phyloP scores from a whole-genome alignment of 1,140 invertebrate species.

The Elysia chlorotica region DNA sequence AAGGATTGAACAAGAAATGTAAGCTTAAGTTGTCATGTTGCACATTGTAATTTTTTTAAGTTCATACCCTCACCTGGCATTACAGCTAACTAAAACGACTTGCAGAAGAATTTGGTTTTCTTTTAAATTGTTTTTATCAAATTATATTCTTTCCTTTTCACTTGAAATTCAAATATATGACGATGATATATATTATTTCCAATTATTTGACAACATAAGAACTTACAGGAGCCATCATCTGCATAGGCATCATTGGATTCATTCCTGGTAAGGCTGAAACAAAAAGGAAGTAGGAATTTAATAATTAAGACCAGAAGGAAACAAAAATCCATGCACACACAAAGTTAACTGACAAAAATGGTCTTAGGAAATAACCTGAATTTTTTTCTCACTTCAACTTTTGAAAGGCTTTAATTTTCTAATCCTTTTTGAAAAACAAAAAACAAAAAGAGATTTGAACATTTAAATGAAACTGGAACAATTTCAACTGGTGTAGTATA shows the following conservation, averaged over 20 bases:
- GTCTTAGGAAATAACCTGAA: neutral
- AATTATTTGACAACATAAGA: neutral
- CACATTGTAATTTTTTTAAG: neutral
- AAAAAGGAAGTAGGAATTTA: neutral
- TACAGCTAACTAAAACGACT: neutral
- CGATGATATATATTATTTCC: neutral
- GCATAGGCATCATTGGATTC: slow-evolving; percentile 52
- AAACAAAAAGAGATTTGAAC: neutral
- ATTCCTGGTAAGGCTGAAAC: slow-evolving; percentile 9
- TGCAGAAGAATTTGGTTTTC: neutral
- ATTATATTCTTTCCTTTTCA: slow-evolving; percentile 2
- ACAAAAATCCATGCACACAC: neutral
- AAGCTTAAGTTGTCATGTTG: neutral
- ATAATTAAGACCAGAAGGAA: neutral
- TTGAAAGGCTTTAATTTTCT: neutral
- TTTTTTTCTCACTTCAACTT: neutral
- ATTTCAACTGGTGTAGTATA: no score
- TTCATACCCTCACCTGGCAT: neutral
- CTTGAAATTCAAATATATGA: neutral
- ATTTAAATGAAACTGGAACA: no score
- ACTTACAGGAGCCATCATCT: slow-evolving; percentile 55
- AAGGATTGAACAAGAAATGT: neutral
- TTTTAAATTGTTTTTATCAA: neutral
- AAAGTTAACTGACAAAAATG: neutral
- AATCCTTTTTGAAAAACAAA: no score